phyloP scores from a whole-genome alignment of 2,888 invertebrate species.

The Noctuana brunneofusca region DNA sequence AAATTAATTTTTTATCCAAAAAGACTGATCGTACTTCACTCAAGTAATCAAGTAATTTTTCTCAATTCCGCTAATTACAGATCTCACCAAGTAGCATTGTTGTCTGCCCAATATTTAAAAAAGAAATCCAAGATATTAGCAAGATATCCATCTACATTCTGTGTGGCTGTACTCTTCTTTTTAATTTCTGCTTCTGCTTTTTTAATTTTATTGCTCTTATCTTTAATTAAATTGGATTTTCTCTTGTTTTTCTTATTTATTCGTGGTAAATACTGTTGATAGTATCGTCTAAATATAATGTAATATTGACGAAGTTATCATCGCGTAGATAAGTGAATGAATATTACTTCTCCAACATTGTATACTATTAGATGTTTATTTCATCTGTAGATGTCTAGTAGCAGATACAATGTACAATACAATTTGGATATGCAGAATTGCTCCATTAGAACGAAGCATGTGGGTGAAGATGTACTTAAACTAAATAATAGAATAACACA shows the following conservation, averaged over 20 bases:
- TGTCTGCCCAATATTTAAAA: too few relatives aligned
- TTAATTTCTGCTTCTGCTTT: background rate
- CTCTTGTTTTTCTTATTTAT: background rate
- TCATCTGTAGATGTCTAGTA: background rate
- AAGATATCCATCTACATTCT: too few relatives aligned
- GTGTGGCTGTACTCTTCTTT: too few relatives aligned
- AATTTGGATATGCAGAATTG: background rate
- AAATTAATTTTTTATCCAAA: too few relatives aligned
- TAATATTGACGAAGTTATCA: constrained; percentile 7
- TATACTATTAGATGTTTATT: background rate
- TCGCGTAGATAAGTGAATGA: constrained; percentile 5
- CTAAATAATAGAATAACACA: background rate
- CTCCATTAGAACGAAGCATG: background rate
- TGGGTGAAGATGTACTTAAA: background rate
- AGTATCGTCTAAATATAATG: background rate
- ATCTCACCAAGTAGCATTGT: too few relatives aligned
- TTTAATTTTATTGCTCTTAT: too few relatives aligned
- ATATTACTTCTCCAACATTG: background rate
- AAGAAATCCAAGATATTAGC: too few relatives aligned
- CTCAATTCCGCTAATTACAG: too few relatives aligned
- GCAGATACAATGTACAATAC: background rate
- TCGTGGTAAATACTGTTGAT: background rate
- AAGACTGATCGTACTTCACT: too few relatives aligned
- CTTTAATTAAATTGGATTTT: too few relatives aligned
- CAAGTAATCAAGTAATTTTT: too few relatives aligned